Evolutionary conservation across 1,140 invertebrate genomes (phyloP), one percentile per base, ranked within the genome.

Genomic region (Dendroctonus ponderosae): DNA sequence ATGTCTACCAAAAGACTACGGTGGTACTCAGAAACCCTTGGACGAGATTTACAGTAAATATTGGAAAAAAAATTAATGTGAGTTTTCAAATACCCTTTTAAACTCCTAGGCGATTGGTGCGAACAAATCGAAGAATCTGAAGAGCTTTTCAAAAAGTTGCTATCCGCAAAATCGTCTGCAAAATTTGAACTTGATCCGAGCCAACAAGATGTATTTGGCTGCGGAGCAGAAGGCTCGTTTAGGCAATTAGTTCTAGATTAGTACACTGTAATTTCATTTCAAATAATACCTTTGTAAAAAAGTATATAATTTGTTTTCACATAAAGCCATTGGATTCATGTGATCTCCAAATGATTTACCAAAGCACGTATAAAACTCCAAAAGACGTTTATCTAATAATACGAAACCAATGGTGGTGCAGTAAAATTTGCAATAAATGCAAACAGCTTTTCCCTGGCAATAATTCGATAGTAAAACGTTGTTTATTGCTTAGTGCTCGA

Each of bases 1-100:
- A 42, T 69, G 74, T 11, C 61, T 80, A 6, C 78, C 78, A 11
- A 41, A 42, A 14, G 76, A 80, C 12, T 77, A 75, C 69, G 78
- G 76, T 0, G 79, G 79, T 0, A 68, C 58, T 6, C 71, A 72
- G 42, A 59, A 52, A 39, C 68, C 75, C 4, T 8, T 77, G 6
- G 50, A 69, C 8, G 71, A 75, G 57, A 42, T 79, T 11, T 70
- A 74, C 62, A 70, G 78, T 77, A 67, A 71, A 1, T 52, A 26
- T 57, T 26, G 64, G 72, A 58, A 46, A 50, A 64, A 39, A 48
- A 62, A 48, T 40, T 38, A 58, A 46, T 46, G 8, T 2, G 8
- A 46, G 9, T 56, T 56, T 8, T 43, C 14, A 26, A 15, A 9
- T 26, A 26, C 3, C 26, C 26, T 3, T 26, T 26, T 1, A 26